Evolutionary conservation across 2,113 vertebrate species (phyloP), one percentile per base, ranked within the genome.

Genomic region (Zonotrichia leucophrys): DNA sequence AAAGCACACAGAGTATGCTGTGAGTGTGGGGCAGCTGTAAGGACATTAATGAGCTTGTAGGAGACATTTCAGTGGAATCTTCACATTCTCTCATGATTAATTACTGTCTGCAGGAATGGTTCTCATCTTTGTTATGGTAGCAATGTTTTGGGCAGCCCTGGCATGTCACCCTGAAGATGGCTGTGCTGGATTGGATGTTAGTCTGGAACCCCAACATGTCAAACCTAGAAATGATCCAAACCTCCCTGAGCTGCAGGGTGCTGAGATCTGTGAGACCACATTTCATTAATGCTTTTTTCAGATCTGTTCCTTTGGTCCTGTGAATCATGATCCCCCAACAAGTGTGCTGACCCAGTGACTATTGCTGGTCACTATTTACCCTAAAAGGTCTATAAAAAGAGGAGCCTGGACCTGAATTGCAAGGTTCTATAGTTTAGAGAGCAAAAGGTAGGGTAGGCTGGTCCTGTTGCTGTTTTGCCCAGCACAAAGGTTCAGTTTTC

Each of bases 391-490:
- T 52, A 3, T 47, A 21, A 75, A 83, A 50, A 52, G 9, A 55
- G 31, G 77, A 80, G 3, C 15, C 19, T 58, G 50, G 42, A 74
- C 11, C 58, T 53, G 80, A 74, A n/a, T 42, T 79, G 59, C n/a
- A 52, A 82, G 15, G 27, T 27, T 62, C 28, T 70, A 4, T 21
- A 46, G 12, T 47, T 91, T 41, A 33, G 30, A 42, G 59, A 66
- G 35, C 23, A 69, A 72, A 58, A 59, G 49, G 18, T 58, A 12
- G 24, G 21, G 56, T 9, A 37, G 52, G 50, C 35, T 82, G 50
- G 24, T 84, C 74, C 89, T 97, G 81, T 97, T 96, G 93, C 96
- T 96, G 92, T 98, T 98, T 98, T 98, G 96, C 92, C 85, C 92
- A 90, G 89, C 68, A 77, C 10, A 83, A 37, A 82, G 52, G 72